Evolutionary conservation across 2,113 vertebrate species (phyloP), one percentile per base, ranked within the genome.

Genomic region (Thermophis baileyi): DNA sequence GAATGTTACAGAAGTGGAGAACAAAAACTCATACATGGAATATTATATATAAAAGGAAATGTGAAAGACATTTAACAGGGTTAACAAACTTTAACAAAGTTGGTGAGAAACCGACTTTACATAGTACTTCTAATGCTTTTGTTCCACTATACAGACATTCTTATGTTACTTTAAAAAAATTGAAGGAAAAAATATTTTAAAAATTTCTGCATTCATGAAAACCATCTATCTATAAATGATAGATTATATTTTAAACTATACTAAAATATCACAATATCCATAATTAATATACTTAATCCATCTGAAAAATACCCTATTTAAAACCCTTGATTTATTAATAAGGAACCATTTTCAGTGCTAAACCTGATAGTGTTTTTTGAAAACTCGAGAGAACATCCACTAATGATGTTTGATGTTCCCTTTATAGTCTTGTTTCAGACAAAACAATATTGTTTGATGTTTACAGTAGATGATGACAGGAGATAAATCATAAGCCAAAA

Each of bases 11-110:
- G 94, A 96, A 93, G 18, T 8, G 24, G 54, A 87, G 35, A 51
- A 88, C 92, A 44, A 90, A 94, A 95, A 94, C 90, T 96, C 93
- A 94, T 93, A 94, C 3, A 46, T 63, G 92, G 50, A 95, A 88
- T 46, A 96, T 91, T 44, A 95, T 91, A 6, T 44, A 95, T 91
- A 6, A 95, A 94, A 92, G 93, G 14, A 95, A 97, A 93, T 20
- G 95, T 87, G 93, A 94, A 93, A 90, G 54, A 94, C 60, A 49
- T 88, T 74, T 54, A 94, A 92, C 25, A 85, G 87, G 88, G 90
- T 94, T 94, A 93, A 94, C 89, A 93, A 53, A 89, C 85, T 1
- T 92, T 94, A 93, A 94, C 89, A 93, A 53, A 89, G 85, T 2
- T 92, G 94, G 89, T 93, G 93, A 94, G 53, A 91, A 94, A 91